Percentiles rank a stretch among this genome's conserved stretches.
Evolutionary conservation across 2,888 invertebrate species (phyloP).

Genomic region (Noctua fimbriata): DNA sequence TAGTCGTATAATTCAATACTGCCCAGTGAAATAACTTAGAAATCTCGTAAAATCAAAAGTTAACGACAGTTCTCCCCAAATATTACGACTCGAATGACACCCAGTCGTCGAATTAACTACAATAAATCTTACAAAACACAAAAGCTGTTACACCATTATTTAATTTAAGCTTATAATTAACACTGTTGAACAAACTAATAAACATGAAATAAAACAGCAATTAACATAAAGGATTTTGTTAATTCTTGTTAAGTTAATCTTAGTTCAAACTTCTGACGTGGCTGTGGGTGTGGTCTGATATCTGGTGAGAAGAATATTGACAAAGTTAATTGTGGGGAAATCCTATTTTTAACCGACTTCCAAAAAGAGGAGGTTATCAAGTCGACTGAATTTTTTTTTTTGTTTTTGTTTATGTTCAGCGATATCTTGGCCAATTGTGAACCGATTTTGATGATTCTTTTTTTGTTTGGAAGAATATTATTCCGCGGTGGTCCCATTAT

Average conservation of each 20-base stretch:
- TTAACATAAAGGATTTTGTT: slow-evolving; percentile 29
- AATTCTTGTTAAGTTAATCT: slow-evolving; percentile 29
- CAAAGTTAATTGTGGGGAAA: slow-evolving; percentile 22
- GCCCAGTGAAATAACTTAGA: background rate
- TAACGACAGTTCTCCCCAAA: background rate
- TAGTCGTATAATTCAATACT: background rate
- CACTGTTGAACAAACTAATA: slow-evolving; percentile 31
- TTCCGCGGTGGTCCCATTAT: no score
- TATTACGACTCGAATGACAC: slow-evolving; percentile 8
- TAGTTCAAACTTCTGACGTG: slow-evolving; percentile 21
- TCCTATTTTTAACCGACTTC: no score
- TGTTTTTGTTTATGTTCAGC: no score
- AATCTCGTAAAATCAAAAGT: background rate
- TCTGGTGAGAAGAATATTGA: slow-evolving; percentile 22
- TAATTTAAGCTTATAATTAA: slow-evolving; percentile 10
- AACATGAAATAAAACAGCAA: slow-evolving; percentile 35
- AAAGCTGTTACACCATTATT: slow-evolving; percentile 7
- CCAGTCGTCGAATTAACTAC: background rate
- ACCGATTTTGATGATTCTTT: no score
- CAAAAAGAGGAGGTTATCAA: no score
- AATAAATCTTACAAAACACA: slow-evolving; percentile 25
- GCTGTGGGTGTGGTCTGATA: slow-evolving; percentile 39
- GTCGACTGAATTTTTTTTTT: no score
- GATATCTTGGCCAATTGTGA: no score
- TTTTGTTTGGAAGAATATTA: no score